Percentiles rank a stretch among this genome's conserved stretches.
Conservation (phyloP, 2,888 invertebrate genomes). For the Lasiommata megera region DNA sequence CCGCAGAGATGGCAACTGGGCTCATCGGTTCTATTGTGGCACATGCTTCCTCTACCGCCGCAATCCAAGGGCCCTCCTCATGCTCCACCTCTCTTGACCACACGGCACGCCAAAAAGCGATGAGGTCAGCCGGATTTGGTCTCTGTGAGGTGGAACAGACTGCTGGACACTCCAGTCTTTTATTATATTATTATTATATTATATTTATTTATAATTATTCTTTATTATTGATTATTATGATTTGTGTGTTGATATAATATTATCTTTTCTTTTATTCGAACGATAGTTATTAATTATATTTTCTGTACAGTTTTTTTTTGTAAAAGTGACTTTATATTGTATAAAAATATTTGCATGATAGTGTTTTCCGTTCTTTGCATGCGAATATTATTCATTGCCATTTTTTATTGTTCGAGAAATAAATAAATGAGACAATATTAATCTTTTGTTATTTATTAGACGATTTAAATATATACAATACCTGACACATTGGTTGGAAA, state of each 20-base stretch:
- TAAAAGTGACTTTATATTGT: slow-evolving; percentile 48
- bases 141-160: too few species aligned
- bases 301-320: slow-evolving; percentile 32
- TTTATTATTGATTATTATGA: slow-evolving; percentile 10
- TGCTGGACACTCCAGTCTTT: too few species aligned
- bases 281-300: neutral
- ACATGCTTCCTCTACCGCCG: too few species aligned
- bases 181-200: too few species aligned
- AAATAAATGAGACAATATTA: slow-evolving; percentile 36
- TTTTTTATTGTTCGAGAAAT: slow-evolving; percentile 44
- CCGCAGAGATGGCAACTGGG: too few species aligned
- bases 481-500: too few species aligned
- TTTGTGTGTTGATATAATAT: slow-evolving; percentile 22
- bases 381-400: slow-evolving; percentile 54
- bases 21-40: too few species aligned
- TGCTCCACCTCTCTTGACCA: too few species aligned
- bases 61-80: too few species aligned
- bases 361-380: slow-evolving; percentile 72
- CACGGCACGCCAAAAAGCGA: too few species aligned
- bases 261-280: slow-evolving; percentile 36
- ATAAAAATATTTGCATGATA: slow-evolving; percentile 66
- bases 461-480: too few species aligned
- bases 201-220: neutral
- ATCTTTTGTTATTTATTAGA: slow-evolving; percentile 2
- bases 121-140: too few species aligned